These are phyloP conservation scores for Aquatica leii DNA, from an alignment of 2,888 invertebrate genomes.

Conservation along the genomic window DNA sequence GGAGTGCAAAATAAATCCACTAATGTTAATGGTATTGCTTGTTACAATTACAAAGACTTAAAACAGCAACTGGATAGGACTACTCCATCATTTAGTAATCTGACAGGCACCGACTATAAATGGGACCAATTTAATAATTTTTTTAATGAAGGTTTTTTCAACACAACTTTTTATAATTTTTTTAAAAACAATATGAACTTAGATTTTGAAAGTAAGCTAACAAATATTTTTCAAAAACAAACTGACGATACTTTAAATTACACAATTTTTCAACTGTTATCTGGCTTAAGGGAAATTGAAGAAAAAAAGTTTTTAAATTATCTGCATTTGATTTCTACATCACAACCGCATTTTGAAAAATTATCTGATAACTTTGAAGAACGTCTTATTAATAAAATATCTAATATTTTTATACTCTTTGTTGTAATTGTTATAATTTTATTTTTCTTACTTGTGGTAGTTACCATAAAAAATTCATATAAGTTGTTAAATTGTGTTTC, in stretches of 20 bases:
- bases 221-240: not conserved
- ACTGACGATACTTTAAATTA: not conserved
- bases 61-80: too few species aligned
- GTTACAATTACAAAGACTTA: not conserved
- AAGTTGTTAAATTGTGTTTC: too few species aligned
- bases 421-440: not conserved
- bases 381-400: not conserved
- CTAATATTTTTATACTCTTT: not conserved
- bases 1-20: not conserved
- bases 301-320: not conserved
- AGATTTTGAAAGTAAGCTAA: not conserved
- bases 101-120: not conserved
- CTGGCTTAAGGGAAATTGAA: not conserved
- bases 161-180: slow-evolving; percentile 18
- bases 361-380: not conserved
- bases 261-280: not conserved
- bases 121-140: not conserved
- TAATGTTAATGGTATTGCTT: slow-evolving; percentile 18
- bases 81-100: not conserved
- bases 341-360: not conserved
- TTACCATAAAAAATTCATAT: not conserved
- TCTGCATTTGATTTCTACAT: not conserved
- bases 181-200: slow-evolving; percentile 7
- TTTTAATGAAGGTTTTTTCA: slow-evolving; percentile 11
- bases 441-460: not conserved